phyloP scores from a whole-genome alignment of 2,797 vertebrate genomes.

The Sebastes flavidus region DNA sequence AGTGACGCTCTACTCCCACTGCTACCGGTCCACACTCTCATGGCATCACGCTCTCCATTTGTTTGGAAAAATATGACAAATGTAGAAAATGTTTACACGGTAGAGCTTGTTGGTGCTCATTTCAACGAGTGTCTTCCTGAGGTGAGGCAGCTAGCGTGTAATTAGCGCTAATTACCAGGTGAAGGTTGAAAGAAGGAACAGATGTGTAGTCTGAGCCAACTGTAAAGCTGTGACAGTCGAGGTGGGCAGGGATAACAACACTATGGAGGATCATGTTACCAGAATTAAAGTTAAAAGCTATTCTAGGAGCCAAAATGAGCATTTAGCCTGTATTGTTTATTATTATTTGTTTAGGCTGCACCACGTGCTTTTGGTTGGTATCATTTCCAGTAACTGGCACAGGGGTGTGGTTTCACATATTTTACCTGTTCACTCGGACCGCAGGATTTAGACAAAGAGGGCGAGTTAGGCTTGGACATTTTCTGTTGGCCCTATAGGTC shows the following conservation, averaged over 20 bases:
- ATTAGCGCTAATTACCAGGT: constrained; percentile 13
- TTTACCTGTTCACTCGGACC: too few relatives aligned
- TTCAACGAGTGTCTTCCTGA: not conserved
- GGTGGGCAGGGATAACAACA: not conserved
- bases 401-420: too few relatives aligned
- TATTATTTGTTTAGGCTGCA: too few relatives aligned
- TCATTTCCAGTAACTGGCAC: too few relatives aligned
- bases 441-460: too few relatives aligned
- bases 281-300: not conserved
- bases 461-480: too few relatives aligned
- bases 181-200: not conserved
- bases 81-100: too few relatives aligned
- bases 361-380: too few relatives aligned
- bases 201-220: not conserved
- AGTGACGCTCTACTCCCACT: constrained; percentile 52
- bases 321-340: too few relatives aligned
- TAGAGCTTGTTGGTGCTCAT: not conserved
- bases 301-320: too few relatives aligned
- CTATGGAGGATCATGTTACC: not conserved
- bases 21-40: constrained; percentile 28
- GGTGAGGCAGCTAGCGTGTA: not conserved
- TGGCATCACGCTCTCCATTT: not conserved
- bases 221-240: not conserved
- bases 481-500: too few relatives aligned
- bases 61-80: constrained; percentile 2